Evolutionary conservation across 2,113 vertebrate species (phyloP).

Genomic region (Platichthys stellatus): DNA sequence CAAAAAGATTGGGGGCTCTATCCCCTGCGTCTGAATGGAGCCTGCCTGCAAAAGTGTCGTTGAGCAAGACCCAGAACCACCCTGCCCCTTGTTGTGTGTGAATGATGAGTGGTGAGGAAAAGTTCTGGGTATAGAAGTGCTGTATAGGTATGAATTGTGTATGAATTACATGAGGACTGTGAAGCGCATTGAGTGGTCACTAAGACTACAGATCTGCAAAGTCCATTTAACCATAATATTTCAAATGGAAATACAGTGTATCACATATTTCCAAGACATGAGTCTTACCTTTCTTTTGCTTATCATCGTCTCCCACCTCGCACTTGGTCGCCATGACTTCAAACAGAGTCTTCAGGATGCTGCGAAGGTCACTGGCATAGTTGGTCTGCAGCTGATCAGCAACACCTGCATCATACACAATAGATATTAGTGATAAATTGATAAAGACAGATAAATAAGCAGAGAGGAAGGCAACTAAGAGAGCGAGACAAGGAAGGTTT

Average conservation of each 20-base stretch:
- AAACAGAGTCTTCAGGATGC: conserved; percentile 97
- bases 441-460: not conserved
- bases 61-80: not conserved
- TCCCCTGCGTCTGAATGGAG: not conserved
- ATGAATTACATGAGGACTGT: not conserved
- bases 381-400: conserved; percentile 99
- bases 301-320: conserved; percentile 88
- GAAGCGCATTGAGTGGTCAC: not conserved
- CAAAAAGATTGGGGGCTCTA: not conserved
- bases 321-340: conserved; percentile 98
- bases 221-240: not conserved
- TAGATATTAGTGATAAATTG: not conserved
- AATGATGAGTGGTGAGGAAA: not conserved
- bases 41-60: not conserved
- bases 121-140: not conserved
- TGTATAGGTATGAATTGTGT: not conserved
- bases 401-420: conserved; percentile 83
- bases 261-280: not conserved
- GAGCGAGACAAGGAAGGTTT: conserved; percentile 22
- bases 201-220: not conserved
- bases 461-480: not conserved
- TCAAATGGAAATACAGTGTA: not conserved
- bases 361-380: conserved; percentile 96
- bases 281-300: conserved; percentile 90
- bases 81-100: not conserved